Base-by-base conservation (phyloP, 2,888 invertebrate species). In the Homarus gammarus region DNA sequence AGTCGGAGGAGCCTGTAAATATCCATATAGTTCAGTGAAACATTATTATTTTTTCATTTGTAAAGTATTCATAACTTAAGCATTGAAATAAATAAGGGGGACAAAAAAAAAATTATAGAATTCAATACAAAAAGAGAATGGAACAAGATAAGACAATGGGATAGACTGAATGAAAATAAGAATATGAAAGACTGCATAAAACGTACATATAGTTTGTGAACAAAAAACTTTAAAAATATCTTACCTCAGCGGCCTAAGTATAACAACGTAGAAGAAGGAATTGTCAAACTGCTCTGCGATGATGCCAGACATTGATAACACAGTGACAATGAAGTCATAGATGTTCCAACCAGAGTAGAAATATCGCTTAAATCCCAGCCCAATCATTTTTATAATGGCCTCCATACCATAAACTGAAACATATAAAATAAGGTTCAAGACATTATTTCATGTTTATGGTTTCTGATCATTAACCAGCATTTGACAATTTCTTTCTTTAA, bases 271-370 rank as follows among this genome's bases (percentile, higher is more conserved):
- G 91, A 93, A 94, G 92, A 94, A 94, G 49, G 93, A 93, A 73
- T 93, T 92, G 68, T 93, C 93, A 88, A 94, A 93, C 5, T 93
- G 91, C 89, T 94, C 93, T 3, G 93, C 93, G 44, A 94, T 91
- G 22, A 94, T 92, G 1, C 94, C 94, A 15, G 93, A 92, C 18
- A 94, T 92, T 68, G 94, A 93, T 31, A 93, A 92, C n/a, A 96
- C 93, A 0, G 97, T 96, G 5, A 96, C 96, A 84, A 95, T 95
- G 78, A 97, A 94, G 93, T 97, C 97, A 93, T 96, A 97, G 92
- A 96, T 95, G 94, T 98, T 97, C 98, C 98, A 98, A 0, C 97
- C 97, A 70, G 96, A 96, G 91, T 96, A 95, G 90, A 97, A 95
- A 93, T 97, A 97, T 90, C 95, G 95, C 3, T 94, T 93, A 92